Evolutionary conservation across 2,888 invertebrate species (phyloP).

Genomic region (Eupithecia tripunctaria): DNA sequence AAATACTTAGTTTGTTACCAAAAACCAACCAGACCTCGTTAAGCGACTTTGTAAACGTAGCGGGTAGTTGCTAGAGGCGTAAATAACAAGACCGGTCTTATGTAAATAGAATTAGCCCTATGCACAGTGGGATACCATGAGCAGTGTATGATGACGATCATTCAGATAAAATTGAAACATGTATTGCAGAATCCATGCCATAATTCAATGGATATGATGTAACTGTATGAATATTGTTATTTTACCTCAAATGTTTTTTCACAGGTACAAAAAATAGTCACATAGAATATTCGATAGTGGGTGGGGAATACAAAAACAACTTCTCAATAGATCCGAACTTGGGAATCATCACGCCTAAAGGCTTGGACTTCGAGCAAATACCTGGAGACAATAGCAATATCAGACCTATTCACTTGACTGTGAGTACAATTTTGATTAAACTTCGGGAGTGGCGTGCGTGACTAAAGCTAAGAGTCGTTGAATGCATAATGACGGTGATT

Average conservation of each 20-base stretch:
- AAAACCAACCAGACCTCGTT: too few species aligned
- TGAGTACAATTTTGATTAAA: constrained; percentile 54
- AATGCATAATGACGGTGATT: not conserved
- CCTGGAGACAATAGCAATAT: constrained; percentile 85
- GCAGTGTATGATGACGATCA: too few species aligned
- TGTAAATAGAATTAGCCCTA: too few species aligned
- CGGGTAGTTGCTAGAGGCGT: too few species aligned
- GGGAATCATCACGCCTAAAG: constrained; percentile 89
- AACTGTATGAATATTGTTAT: not conserved
- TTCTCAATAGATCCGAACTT: constrained; percentile 91
- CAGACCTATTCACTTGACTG: constrained; percentile 88
- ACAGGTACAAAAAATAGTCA: constrained; percentile 93
- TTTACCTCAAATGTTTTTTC: constrained; percentile 37
- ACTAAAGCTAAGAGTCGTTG: not conserved
- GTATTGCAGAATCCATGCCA: too few species aligned
- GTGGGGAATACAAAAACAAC: constrained; percentile 90
- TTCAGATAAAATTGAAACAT: too few species aligned
- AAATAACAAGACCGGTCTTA: too few species aligned
- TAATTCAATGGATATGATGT: too few species aligned
- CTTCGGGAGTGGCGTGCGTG: not conserved
- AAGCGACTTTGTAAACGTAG: not conserved
- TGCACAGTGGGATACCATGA: too few species aligned
- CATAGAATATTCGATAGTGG: constrained; percentile 91
- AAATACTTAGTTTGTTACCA: too few species aligned
- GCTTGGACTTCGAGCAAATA: constrained; percentile 93